Percentiles rank a stretch among this genome's conserved stretches.
phyloP scores from a whole-genome alignment of 1,140 invertebrate genomes.

The Propsilocerus akamusi region DNA sequence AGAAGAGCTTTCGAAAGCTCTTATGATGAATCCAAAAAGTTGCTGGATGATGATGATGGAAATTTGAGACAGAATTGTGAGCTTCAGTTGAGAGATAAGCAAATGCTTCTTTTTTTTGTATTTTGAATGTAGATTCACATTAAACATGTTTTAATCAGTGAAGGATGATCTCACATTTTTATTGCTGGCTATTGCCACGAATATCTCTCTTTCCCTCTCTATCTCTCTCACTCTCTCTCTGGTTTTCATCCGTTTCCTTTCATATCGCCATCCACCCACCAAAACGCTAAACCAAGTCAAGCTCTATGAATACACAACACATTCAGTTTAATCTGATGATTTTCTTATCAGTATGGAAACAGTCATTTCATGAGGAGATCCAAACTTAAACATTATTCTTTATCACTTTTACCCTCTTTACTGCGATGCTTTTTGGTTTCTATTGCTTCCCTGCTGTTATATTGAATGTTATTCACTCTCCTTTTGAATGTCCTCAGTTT shows the following conservation, averaged over 20 bases:
- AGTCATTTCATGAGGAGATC: neutral
- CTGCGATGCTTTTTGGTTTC: too few relatives aligned
- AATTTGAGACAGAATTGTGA: too few relatives aligned
- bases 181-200: neutral
- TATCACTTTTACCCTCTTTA: neutral
- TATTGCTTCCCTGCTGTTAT: too few relatives aligned
- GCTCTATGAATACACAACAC: too few relatives aligned
- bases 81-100: too few relatives aligned
- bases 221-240: neutral
- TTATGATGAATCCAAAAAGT: neutral
- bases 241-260: too few relatives aligned
- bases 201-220: neutral
- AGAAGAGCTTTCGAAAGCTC: neutral
- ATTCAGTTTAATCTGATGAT: neutral
- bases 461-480: too few relatives aligned
- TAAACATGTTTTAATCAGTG: neutral
- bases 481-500: too few relatives aligned
- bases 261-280: too few relatives aligned
- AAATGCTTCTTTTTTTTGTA: too few relatives aligned
- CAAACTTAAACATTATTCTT: constrained; percentile 1
- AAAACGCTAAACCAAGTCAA: too few relatives aligned
- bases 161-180: neutral
- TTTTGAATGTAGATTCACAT: constrained; percentile 1
- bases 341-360: neutral
- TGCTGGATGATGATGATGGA: too few relatives aligned